Percentiles rank a stretch among this genome's conserved stretches.
These are phyloP conservation scores for Sebastes kiyomatsui DNA, from an alignment of 2,797 vertebrate genomes.

Conservation along the genomic window DNA sequence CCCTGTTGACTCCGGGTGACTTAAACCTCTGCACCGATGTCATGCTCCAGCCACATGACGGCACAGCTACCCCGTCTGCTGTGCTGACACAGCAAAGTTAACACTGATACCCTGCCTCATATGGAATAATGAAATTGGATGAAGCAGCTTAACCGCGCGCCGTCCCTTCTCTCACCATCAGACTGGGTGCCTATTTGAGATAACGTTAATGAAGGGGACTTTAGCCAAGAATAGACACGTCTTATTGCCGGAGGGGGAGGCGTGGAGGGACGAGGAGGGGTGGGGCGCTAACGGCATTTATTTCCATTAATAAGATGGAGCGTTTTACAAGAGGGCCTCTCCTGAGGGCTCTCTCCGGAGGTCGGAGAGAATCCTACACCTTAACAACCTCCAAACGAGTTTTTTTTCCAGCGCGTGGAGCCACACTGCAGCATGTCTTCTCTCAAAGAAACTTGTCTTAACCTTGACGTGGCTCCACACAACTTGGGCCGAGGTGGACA, in stretches of 20 bases:
- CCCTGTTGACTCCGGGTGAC: background rate
- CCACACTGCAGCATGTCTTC: background rate
- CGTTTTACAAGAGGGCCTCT: conserved; percentile 63
- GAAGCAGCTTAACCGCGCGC: conserved; percentile 75
- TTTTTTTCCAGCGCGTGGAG: background rate
- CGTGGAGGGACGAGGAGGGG: background rate
- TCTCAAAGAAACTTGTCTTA: conserved; percentile 37
- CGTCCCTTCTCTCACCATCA: conserved; percentile 68
- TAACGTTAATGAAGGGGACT: conserved; percentile 84
- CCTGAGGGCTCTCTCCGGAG: conserved; percentile 61
- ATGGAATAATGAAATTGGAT: conserved; percentile 80
- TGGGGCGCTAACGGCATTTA: conserved; percentile 66
- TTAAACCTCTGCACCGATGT: conserved; percentile 36
- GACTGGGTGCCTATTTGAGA: conserved; percentile 80
- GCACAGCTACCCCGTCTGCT: background rate
- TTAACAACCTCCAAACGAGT: conserved; percentile 44
- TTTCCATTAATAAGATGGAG: conserved; percentile 76
- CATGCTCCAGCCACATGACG: conserved; percentile 42
- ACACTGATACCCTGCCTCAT: conserved; percentile 68
- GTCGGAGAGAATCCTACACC: conserved; percentile 52
- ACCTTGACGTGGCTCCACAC: conserved; percentile 51
- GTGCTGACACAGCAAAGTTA: conserved; percentile 75
- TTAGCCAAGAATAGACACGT: conserved; percentile 72
- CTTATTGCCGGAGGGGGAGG: conserved; percentile 53
- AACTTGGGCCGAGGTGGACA: conserved; percentile 29